Evolutionary conservation across 1,140 invertebrate species (phyloP), one percentile per base, ranked within the genome.

Genomic region (Antheraea mylitta): DNA sequence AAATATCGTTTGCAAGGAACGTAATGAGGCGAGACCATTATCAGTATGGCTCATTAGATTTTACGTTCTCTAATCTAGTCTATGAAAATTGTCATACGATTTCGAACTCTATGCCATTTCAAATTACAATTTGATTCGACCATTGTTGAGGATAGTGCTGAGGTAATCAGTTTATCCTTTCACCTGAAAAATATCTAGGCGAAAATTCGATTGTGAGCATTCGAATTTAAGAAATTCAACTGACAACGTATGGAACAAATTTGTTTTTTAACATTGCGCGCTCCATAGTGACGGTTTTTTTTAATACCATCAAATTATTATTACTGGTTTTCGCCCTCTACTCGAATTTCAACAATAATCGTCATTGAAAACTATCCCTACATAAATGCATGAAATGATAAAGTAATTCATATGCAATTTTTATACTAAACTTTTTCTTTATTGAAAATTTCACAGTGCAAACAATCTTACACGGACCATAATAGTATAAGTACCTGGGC

Each of bases 31-130:
- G 71, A 69, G 67, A 72, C 81, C 71, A 86, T 86, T 87, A 85
- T 86, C 81, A 85, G 79, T 78, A 79, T 79, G 80, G 74, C 77
- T 85, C 87, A 87, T 87, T 89, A 87, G 80, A 87, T 85, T 89
- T 83, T 83, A 86, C 79, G 78, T 72, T 69, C 75, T 70, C 79
- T 75, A 89, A 82, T 85, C 76, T 77, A 79, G 68, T 72, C 76
- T 74, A 22, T 18, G 61, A 76, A 69, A 71, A 69, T 69, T 64
- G 64, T 64, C 73, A 79, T 67, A 61, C 79, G 72, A 86, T 78
- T 83, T 78, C 85, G 69, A 76, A 67, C 85, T 80, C 75, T 85
- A 78, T 80, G 73, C 1, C 66, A 71, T 73, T 78, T 74, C 73
- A 71, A 77, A 84, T 85, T 82, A 83, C 79, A 79, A 77, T 72